Evolutionary conservation across 2,797 vertebrate genomes (phyloP), one percentile per base, ranked within the genome.

Genomic region (Anisognathus igniventris): DNA sequence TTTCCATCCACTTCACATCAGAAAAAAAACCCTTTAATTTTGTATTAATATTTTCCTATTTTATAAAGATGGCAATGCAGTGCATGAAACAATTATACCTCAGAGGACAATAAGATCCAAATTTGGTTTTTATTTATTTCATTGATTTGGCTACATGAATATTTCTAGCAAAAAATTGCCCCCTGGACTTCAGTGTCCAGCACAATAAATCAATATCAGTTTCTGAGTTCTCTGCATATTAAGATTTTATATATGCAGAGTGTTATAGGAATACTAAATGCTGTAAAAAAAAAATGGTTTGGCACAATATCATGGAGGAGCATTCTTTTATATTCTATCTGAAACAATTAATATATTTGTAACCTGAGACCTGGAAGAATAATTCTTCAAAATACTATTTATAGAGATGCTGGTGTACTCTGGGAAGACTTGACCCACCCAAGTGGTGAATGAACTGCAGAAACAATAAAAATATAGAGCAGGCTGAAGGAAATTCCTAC

Each of bases 111-210:
- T 45, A 42, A 72, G 13, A 79, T 24, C 6, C 22, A 37, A 83
- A 42, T 54, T 66, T 2, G 1, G 0, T 2, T 66, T 60, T 84
- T 53, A 1, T 9, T 51, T 48, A 58, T 30, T 66, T 47, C 2
- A 51, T 51, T 87, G 9, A 58, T 64, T 70, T 11, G 1, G 9
- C 3, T 47, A 23, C 30, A 14, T 71, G 3, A 74, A 9, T 62
- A 61, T 74, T 90, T 86, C 54, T 42, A 54, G 25, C 12, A 64
- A 66, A 68, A 21, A 35, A 15, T 7, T 47, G 8, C 4, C 20
- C 19, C 15, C 13, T 33, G 12, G 13, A 48, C 18, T 83, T 67
- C 18, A 62, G 12, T 35, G 25, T 71, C 17, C 13, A 64, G 31
- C 25, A 60, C 10, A 78, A 56, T n/a, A 91, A 85, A 74, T 67